These are phyloP conservation scores for Drosophila triauraria DNA, from an alignment of 1,140 invertebrate genomes.

Conservation along the genomic window DNA sequence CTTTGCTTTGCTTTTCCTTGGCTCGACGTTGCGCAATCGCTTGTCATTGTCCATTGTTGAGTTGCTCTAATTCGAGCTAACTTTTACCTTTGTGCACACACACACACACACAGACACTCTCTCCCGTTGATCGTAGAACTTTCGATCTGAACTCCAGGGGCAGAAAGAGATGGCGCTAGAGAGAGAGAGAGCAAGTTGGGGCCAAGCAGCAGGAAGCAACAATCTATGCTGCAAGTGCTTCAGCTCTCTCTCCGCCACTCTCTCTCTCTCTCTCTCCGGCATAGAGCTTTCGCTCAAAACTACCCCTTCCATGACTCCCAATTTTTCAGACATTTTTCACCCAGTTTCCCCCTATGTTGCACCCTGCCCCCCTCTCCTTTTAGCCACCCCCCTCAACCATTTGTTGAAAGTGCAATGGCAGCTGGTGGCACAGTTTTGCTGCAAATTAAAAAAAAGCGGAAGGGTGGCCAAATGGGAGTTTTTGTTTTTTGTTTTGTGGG, in stretches of 20 bases:
- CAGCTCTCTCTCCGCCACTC: constrained; percentile 23
- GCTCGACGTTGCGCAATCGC: constrained; percentile 70
- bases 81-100: constrained; percentile 67
- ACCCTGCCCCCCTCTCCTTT: not conserved
- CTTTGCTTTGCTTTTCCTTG: constrained; percentile 29
- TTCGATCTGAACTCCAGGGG: constrained; percentile 31
- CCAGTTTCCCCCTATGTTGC: constrained; percentile 4
- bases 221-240: constrained; percentile 48
- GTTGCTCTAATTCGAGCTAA: constrained; percentile 68
- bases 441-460: constrained; percentile 7
- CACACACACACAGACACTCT: constrained; percentile 14
- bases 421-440: constrained; percentile 42
- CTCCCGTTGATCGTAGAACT: constrained; percentile 42
- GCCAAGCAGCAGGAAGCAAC: constrained; percentile 44
- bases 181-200: not conserved
- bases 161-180: constrained; percentile 1
- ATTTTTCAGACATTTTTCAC: constrained; percentile 17
- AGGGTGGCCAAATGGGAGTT: constrained; percentile 28
- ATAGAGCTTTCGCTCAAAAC: constrained; percentile 29
- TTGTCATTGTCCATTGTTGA: constrained; percentile 55
- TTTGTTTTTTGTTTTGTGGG: constrained; percentile 1
- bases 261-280: constrained; percentile 18
- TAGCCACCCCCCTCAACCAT: not conserved
- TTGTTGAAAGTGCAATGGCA: constrained; percentile 46
- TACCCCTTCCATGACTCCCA: constrained; percentile 11